phyloP scores from a whole-genome alignment of 2,113 vertebrate species.

The Leiothrix lutea region DNA sequence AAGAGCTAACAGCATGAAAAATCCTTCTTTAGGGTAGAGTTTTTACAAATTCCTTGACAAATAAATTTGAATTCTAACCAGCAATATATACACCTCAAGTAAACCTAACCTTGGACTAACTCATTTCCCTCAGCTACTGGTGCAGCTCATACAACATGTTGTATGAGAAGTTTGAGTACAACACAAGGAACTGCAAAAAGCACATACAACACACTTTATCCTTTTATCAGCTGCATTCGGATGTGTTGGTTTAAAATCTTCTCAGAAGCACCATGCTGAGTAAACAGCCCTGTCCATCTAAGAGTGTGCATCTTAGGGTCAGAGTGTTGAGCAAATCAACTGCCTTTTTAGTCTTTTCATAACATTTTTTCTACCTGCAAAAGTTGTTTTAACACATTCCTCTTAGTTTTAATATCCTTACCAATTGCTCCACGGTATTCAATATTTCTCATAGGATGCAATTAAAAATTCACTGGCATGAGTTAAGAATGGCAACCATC shows the following conservation, averaged over 20 bases:
- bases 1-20: background rate
- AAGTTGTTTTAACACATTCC: background rate
- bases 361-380: background rate
- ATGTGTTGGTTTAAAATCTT: background rate
- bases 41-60: background rate
- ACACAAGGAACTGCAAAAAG: background rate
- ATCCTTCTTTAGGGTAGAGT: background rate
- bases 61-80: background rate
- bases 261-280: background rate
- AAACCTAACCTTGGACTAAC: background rate
- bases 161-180: background rate
- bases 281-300: background rate
- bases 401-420: background rate
- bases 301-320: background rate
- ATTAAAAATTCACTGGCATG: background rate
- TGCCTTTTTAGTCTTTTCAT: background rate
- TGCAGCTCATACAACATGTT: background rate
- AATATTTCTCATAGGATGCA: background rate
- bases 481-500: background rate
- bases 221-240: background rate
- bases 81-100: background rate
- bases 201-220: background rate
- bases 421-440: background rate
- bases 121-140: background rate
- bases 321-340: background rate